phyloP scores from a whole-genome alignment of 2,888 invertebrate species.

The Malthinus flaveolus region DNA sequence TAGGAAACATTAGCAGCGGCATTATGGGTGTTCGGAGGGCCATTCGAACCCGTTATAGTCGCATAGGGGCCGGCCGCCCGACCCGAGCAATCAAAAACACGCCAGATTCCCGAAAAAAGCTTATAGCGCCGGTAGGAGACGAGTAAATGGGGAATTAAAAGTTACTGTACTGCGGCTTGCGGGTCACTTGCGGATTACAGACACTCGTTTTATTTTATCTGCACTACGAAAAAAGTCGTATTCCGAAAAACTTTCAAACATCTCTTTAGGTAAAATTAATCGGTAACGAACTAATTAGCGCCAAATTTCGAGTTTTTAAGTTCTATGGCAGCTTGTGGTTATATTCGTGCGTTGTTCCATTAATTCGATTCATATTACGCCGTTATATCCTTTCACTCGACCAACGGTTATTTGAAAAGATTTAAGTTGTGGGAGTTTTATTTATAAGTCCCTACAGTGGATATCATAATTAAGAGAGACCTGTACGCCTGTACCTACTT shows the following conservation, averaged over 20 bases:
- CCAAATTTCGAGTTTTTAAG: not conserved
- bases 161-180: constrained; percentile 40
- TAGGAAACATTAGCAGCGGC: constrained; percentile 65
- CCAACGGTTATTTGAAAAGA: constrained; percentile 32
- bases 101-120: constrained; percentile 49
- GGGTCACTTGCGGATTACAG: constrained; percentile 30
- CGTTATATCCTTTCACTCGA: constrained; percentile 29
- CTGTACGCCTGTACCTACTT: constrained; percentile 12
- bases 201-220: constrained; percentile 28
- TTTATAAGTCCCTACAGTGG: constrained; percentile 34
- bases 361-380: constrained; percentile 33
- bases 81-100: constrained; percentile 64
- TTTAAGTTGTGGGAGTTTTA: constrained; percentile 41
- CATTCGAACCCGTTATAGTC: constrained; percentile 69
- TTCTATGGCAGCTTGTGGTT: constrained; percentile 17
- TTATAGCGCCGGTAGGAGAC: constrained; percentile 44
- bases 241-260: constrained; percentile 13
- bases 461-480: constrained; percentile 33
- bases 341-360: constrained; percentile 17
- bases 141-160: constrained; percentile 49
- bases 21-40: constrained; percentile 72
- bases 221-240: constrained; percentile 26
- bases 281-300: constrained; percentile 4
- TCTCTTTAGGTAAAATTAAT: constrained; percentile 11
- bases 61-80: constrained; percentile 62